Evolutionary conservation across 2,113 vertebrate species (phyloP), one percentile per base, ranked within the genome.

Genomic region (Mixornis gularis): DNA sequence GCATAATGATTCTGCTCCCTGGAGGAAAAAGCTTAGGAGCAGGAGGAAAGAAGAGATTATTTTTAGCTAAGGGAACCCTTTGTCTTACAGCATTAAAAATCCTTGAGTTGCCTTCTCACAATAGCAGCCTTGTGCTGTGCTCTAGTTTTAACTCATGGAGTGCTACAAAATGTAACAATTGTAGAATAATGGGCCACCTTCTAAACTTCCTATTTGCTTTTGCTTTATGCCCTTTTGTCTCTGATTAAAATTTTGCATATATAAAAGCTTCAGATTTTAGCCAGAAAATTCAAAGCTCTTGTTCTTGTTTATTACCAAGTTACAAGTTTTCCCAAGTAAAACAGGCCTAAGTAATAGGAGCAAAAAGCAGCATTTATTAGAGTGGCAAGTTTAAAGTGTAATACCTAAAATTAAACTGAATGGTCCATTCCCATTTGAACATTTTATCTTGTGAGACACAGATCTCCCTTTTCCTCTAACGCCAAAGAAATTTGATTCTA

Each of bases 31-130:
- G 85, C 94, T 97, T 94, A 92, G 83, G 85, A 94, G 87, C 51
- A 72, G 46, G 70, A 90, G 90, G 95, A 96, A 95, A 95, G 93
- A 92, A 96, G 90, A 94, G 91, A 94, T 95, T 97, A 96, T 97
- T 95, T 96, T 96, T 96, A 96, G 96, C 93, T 94, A 95, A 96
- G 93, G 94, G 94, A 96, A 95, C 91, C 91, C 93, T 97, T 96
- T 96, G 96, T 97, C 92, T 96, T 87, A 79, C 71, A 85, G 93
- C 70, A 78, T 83, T 93, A 94, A 93, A 95, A 94, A 94, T 82
- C 91, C 94, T 93, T 60, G 74, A 66, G 78, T 85, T 94, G 87
- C 85, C 64, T 95, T 69, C 78, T 95, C 82, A 95, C 95, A 97
- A 93, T 74, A 87, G 85, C 80, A 91, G 90, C 87, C 40, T 90